These are phyloP conservation scores for Papilio gigon DNA, from an alignment of 2,888 invertebrate genomes.

Conservation along the genomic window DNA sequence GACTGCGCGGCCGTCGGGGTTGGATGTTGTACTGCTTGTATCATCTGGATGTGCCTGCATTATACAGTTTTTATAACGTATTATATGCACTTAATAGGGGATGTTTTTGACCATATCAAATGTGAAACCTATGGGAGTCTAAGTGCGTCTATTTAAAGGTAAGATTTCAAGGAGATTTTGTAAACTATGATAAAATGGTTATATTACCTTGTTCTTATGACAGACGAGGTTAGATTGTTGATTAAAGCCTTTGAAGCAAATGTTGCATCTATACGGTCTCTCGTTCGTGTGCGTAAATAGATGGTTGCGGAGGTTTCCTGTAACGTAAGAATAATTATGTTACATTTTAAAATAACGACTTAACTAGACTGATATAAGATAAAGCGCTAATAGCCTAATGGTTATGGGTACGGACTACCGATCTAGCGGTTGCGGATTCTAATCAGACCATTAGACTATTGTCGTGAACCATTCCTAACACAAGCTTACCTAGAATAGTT, in stretches of 20 bases:
- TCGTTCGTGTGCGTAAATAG: conserved; percentile 90
- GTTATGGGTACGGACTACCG: too few relatives aligned
- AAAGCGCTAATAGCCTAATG: too few relatives aligned
- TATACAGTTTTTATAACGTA: neutral
- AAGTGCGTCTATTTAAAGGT: too few relatives aligned
- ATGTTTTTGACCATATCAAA: too few relatives aligned
- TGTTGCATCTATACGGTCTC: conserved; percentile 88
- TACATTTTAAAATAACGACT: neutral
- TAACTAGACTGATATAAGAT: too few relatives aligned
- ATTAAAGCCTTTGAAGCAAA: conserved; percentile 89
- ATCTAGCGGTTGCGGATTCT: too few relatives aligned
- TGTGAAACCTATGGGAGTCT: too few relatives aligned
- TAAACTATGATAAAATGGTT: neutral
- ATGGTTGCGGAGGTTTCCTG: conserved; percentile 89
- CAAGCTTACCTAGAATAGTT: too few relatives aligned
- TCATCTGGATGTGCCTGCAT: conserved; percentile 67
- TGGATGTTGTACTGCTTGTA: conserved; percentile 43
- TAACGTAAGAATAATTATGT: conserved; percentile 40
- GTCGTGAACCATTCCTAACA: too few relatives aligned
- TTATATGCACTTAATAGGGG: too few relatives aligned
- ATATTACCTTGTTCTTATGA: conserved; percentile 86
- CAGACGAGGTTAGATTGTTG: conserved; percentile 91
- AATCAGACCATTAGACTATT: too few relatives aligned
- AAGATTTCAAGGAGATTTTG: too few relatives aligned
- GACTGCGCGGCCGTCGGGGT: conserved; percentile 44